Percentiles rank a stretch among this genome's conserved stretches.
Conservation (phyloP, 1,140 invertebrate species). For the Ephestia elutella region DNA sequence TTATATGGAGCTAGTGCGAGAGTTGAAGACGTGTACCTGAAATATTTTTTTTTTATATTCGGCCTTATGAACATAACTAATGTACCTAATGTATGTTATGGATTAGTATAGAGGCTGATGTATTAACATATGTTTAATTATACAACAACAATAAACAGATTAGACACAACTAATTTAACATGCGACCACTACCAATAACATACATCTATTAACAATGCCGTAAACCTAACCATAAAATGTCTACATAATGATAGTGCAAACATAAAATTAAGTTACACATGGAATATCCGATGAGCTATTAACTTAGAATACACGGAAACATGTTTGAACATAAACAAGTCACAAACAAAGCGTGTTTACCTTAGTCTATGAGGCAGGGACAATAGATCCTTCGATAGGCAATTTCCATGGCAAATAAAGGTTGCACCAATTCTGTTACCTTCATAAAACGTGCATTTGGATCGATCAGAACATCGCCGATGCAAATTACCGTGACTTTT, state of each 20-base stretch:
- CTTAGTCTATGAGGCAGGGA: constrained; percentile 6
- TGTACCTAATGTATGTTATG: no score
- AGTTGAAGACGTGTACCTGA: no score
- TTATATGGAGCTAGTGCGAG: no score
- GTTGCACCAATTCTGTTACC: constrained; percentile 11
- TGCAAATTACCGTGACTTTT: constrained; percentile 11
- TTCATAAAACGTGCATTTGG: constrained; percentile 11
- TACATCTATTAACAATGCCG: no score
- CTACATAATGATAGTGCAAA: not conserved
- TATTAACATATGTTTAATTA: no score
- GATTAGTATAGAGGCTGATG: no score
- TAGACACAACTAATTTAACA: no score
- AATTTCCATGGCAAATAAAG: constrained; percentile 23
- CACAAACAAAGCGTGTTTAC: constrained; percentile 7
- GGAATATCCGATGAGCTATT: not conserved
- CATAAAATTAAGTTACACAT: not conserved
- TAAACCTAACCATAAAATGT: not conserved
- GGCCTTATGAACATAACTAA: no score
- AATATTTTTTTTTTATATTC: no score
- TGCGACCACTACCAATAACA: no score
- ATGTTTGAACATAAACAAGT: not conserved
- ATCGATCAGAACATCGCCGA: constrained; percentile 8
- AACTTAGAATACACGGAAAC: constrained; percentile 4
- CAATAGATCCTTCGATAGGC: constrained; percentile 4
- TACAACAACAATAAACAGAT: no score